Percentiles rank a stretch among this genome's conserved stretches.
Conservation (phyloP, 2,888 invertebrate genomes). For the Eristalis tenax region DNA sequence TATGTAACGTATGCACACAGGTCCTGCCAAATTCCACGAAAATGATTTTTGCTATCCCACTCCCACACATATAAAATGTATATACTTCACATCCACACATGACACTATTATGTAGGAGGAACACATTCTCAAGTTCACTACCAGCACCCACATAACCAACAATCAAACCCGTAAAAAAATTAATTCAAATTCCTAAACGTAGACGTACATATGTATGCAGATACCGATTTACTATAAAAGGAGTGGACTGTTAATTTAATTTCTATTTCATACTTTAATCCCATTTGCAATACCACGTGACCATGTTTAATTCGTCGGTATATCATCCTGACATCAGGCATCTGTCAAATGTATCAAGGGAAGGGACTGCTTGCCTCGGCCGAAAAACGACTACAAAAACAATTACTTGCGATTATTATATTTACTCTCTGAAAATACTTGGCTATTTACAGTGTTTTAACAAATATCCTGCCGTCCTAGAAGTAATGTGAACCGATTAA, state of each 20-base stretch:
- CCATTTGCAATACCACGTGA: slow-evolving; percentile 55
- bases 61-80: background rate
- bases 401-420: slow-evolving; percentile 65
- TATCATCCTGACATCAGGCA: slow-evolving; percentile 61
- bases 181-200: slow-evolving; percentile 1
- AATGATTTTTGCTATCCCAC: background rate
- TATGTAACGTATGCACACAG: background rate
- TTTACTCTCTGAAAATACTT: slow-evolving; percentile 44
- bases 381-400: slow-evolving; percentile 50
- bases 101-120: background rate
- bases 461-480: slow-evolving; percentile 51
- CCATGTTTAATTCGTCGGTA: slow-evolving; percentile 57
- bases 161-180: background rate
- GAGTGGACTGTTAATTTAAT: slow-evolving; percentile 36
- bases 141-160: background rate
- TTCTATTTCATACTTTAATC: slow-evolving; percentile 55
- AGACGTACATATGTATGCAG: background rate
- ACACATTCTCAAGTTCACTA: background rate
- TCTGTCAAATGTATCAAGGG: slow-evolving; percentile 43
- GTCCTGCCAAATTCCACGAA: background rate
- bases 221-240: slow-evolving; percentile 8
- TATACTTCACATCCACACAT: background rate
- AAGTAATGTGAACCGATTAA: slow-evolving; percentile 47
- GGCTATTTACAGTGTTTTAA: slow-evolving; percentile 49
- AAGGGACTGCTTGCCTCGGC: slow-evolving; percentile 24